Evolutionary conservation across 2,888 invertebrate species (phyloP).

Genomic region (Hanleya hanleyi): DNA sequence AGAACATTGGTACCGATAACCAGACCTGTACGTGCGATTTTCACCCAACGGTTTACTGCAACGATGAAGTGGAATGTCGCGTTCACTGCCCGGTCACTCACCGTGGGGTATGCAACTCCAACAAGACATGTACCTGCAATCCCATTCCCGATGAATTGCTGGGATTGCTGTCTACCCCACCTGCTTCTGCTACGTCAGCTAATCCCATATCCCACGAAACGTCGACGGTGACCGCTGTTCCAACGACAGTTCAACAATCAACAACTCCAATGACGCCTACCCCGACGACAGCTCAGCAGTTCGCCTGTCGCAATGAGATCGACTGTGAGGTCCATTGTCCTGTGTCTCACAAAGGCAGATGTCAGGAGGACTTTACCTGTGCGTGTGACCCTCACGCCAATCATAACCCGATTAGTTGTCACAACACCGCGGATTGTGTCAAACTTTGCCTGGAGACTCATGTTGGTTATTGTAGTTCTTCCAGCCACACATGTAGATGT

Average conservation of each 20-base stretch:
- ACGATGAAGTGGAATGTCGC: background rate
- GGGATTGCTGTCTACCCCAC: too few species aligned
- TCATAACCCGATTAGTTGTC: background rate
- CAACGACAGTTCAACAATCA: background rate
- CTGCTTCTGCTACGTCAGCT: background rate
- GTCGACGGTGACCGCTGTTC: too few species aligned
- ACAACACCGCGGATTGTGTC: background rate
- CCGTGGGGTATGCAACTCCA: background rate
- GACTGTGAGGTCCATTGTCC: background rate
- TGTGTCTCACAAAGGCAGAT: background rate
- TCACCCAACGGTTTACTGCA: background rate
- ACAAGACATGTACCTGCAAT: background rate
- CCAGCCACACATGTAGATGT: background rate
- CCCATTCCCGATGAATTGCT: background rate
- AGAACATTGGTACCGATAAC: background rate
- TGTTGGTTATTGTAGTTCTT: background rate
- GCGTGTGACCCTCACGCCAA: background rate
- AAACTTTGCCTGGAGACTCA: background rate
- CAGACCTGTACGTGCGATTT: background rate
- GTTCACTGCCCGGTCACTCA: conserved; percentile 1
- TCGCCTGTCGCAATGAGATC: background rate
- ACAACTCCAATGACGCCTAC: background rate
- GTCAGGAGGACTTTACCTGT: background rate
- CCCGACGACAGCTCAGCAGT: background rate
- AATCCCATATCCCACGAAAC: too few species aligned